Base-by-base conservation (phyloP, 1,140 invertebrate species). In the Drosophila albomicans region DNA sequence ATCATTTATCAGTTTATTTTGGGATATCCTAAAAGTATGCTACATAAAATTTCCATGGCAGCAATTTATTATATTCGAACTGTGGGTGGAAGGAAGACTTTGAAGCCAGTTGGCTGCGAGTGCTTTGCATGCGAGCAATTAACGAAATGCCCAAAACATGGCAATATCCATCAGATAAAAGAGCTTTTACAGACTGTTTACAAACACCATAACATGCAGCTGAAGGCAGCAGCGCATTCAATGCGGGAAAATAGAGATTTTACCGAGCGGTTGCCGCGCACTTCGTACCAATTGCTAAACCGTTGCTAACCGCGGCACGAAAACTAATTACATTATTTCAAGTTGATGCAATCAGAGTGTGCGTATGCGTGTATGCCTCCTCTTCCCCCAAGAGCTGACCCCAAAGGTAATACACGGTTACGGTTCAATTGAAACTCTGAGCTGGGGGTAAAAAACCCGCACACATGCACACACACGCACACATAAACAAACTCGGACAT, bases 301-400 rank as follows among this genome's bases (percentile, higher is more conserved):
- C 52, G 45, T 58, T 46, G 57, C 57, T 52, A 76, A 82, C 80
- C 82, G 59, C 79, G 49, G 73, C 77, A 68, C 85, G 84, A 87
- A 87, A 87, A 87, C 84, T 87, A 87, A 87, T 87, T 87, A 88
- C 84, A 88, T 87, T 87, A 88, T 87, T 88, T 80, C 80, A 88
- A 88, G 80, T 88, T 87, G 84, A 88, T 81, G 84, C 84, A 87
- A 87, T 87, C 84, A 88, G 80, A 74, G 84, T 79, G 82, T 88
- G 84, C 84, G 84, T 87, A 30, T 46, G 35, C 32, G 35, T 25
- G 20, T 25, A 4, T 25, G 35, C 48, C 25, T 48, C 13, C 6
- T 46, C 52, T 25, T 25, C n/a, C 7, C 6, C 8, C 48, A 56
- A 51, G 32, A 70, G 82, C 56, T 58, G 54, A 69, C 72, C 73